Base-by-base conservation (phyloP, 2,797 vertebrate species). In the Cynodonichthys magdalenae region DNA sequence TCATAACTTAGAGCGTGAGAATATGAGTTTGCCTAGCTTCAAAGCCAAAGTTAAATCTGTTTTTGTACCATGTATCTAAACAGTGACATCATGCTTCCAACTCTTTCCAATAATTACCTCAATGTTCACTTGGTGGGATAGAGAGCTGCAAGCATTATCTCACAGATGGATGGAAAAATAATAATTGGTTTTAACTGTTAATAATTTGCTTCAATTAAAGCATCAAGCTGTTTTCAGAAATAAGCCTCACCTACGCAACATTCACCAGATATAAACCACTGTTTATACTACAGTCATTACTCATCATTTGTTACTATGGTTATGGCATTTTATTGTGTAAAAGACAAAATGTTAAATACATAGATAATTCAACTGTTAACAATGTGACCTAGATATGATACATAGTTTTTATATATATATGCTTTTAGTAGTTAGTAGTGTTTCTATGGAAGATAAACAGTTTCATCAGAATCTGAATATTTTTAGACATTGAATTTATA, bases 51-150 rank as follows among this genome's bases (percentile, higher is more conserved):
- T n/a, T 31, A 51, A 34, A 5, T 60, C 68, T 61, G 57, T 61
- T 50, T 39, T 39, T 39, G 36, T 14, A 3, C 12, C 2, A 11
- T 4, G 36, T 39, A 39, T 53, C 62, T 56, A 67, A 46, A 57
- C 45, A 61, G 29, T 74, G 36, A 54, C 39, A 60, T 48, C 51
- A 53, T 58, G 44, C 68, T 71, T 79, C 41, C 62, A 70, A 63
- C 50, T 73, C 53, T 47, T 69, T 59, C 48, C 42, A 0, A 45
- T 79, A 67, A 85, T 82, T 77, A 63, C 54, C 52, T 74, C 69
- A 63, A 53, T 64, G 19, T n/a, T 65, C 49, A 47, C 49, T 9
- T 4, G 20, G 7, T 41, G 17, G 19, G 3, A 28, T 39, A 46
- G 28, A 42, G 56, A 41, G 18, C 0, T 56, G 53, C 46, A 57